Evolutionary conservation across 92 coral and sea anemone genomes (phyloP).

Genomic region (Blastomussa wellsi): DNA sequence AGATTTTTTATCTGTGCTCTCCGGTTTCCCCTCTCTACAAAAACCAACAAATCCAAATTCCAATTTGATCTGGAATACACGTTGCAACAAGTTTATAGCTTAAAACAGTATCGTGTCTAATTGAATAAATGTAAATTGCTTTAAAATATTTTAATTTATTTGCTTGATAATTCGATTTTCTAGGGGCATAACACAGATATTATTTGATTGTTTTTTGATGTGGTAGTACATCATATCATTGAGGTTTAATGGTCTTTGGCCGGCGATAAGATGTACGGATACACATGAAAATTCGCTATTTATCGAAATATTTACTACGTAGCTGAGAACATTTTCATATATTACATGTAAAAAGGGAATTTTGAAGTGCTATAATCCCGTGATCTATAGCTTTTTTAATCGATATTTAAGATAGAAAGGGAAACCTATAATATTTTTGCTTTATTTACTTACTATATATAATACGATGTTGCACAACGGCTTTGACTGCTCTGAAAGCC

Average conservation of each 20-base stretch:
- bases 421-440: background rate
- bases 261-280: too few relatives aligned
- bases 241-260: background rate
- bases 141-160: background rate
- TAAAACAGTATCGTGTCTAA: too few relatives aligned
- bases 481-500: background rate
- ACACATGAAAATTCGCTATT: background rate
- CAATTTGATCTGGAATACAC: too few relatives aligned
- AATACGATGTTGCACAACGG: background rate
- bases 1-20: too few relatives aligned
- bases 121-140: too few relatives aligned
- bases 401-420: background rate
- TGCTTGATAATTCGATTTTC: background rate
- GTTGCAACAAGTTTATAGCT: too few relatives aligned
- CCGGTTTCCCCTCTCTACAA: too few relatives aligned
- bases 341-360: too few relatives aligned
- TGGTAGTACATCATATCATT: background rate
- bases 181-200: background rate
- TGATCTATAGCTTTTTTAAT: background rate
- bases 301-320: background rate
- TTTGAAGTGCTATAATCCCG: too few relatives aligned
- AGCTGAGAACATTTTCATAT: too few relatives aligned
- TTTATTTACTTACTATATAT: background rate
- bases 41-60: too few relatives aligned
- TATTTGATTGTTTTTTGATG: background rate